phyloP scores from a whole-genome alignment of 2,113 vertebrate species.

The Heterotis niloticus region DNA sequence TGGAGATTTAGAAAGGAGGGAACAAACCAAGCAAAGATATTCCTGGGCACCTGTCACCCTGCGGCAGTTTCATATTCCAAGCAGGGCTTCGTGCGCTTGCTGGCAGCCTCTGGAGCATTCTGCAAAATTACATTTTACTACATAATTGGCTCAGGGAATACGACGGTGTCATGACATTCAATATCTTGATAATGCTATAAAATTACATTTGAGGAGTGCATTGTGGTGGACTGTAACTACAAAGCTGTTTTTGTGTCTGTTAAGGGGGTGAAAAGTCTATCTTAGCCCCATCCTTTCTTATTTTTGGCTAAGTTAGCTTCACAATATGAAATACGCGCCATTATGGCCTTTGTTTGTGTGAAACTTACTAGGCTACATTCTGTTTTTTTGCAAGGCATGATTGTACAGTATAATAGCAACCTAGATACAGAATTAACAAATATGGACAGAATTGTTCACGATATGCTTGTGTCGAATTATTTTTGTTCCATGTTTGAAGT shows the following conservation, averaged over 20 bases:
- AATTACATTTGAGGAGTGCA: background rate
- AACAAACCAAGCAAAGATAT: background rate
- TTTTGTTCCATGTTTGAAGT: no score
- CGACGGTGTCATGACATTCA: conserved; percentile 9
- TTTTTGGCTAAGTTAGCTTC: no score
- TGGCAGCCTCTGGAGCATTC: background rate
- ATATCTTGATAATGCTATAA: conserved; percentile 21
- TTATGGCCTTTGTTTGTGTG: background rate
- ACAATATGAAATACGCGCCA: no score
- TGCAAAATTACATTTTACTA: conserved; percentile 4
- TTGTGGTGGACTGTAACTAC: conserved; percentile 8
- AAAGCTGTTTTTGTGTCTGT: background rate
- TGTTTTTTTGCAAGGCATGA: no score
- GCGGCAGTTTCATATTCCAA: background rate
- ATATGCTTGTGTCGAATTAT: no score
- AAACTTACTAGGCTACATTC: no score
- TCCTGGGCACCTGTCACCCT: background rate
- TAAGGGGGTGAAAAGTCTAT: background rate
- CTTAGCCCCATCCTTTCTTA: background rate
- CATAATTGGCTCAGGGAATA: conserved; percentile 16
- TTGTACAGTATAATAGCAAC: no score
- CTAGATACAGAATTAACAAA: no score
- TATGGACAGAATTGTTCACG: no score
- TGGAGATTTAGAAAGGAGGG: background rate
- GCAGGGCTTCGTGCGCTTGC: background rate